Evolutionary conservation across 2,888 invertebrate species (phyloP).

Genomic region (Margaritifera margaritifera): DNA sequence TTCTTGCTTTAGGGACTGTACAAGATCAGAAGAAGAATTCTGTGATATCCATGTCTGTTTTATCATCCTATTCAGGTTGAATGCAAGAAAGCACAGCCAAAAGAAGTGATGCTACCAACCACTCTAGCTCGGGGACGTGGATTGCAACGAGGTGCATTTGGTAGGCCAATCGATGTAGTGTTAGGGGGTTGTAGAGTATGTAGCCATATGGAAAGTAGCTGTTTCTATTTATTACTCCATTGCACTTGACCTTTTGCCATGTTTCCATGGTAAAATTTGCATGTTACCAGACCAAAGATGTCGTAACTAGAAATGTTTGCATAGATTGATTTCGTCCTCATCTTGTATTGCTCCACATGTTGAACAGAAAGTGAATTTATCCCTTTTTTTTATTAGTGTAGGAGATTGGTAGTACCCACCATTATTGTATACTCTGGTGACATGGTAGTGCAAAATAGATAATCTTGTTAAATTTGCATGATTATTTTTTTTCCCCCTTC

Average conservation of each 20-base stretch:
- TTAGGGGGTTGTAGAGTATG: constrained; percentile 15
- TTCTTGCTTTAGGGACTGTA: no score
- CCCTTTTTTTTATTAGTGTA: background rate
- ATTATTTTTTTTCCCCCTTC: no score
- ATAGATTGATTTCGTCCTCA: background rate
- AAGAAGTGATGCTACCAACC: constrained; percentile 99
- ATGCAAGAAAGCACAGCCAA: constrained; percentile 99
- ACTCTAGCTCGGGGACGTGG: constrained; percentile 61
- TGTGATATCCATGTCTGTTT: no score
- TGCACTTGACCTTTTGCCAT: constrained; percentile 46
- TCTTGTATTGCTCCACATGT: constrained; percentile 5
- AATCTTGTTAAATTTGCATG: no score
- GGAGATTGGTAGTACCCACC: no score
- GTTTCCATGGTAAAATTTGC: constrained; percentile 13
- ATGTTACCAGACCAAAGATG: no score
- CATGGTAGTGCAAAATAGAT: no score
- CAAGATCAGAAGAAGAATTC: no score
- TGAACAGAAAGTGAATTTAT: constrained; percentile 3
- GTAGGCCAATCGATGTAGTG: constrained; percentile 24
- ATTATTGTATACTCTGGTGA: no score
- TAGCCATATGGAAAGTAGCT: background rate
- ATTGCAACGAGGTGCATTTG: constrained; percentile 57
- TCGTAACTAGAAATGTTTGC: no score
- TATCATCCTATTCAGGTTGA: constrained; percentile 85
- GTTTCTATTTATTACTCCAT: constrained; percentile 19